A percentile compares a stretch with the other conserved stretches of the same genome.
phyloP scores from a whole-genome alignment of 1,140 invertebrate species.

The Lysiphlebus fabarum region DNA sequence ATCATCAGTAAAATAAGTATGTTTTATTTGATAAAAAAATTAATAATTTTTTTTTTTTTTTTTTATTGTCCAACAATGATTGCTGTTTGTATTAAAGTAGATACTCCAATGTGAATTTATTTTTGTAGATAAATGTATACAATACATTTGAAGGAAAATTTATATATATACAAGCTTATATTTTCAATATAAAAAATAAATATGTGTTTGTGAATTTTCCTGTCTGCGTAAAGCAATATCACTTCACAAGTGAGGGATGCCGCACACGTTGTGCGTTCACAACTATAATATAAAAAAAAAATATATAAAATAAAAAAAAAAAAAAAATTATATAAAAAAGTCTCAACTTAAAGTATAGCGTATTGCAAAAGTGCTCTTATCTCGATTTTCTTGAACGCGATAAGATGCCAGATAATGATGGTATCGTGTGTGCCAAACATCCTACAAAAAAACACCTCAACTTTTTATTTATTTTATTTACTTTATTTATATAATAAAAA shows the following conservation, averaged over 20 bases:
- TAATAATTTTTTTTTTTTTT: background rate
- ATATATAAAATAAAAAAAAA: no score
- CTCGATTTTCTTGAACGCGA: constrained; percentile 18
- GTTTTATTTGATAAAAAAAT: no score
- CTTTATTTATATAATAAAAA: background rate
- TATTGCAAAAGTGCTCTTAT: constrained; percentile 4
- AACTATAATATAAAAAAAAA: constrained; percentile 24
- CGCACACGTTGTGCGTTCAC: constrained; percentile 35
- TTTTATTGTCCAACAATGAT: constrained; percentile 7
- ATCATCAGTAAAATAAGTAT: no score
- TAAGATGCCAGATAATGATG: constrained; percentile 18
- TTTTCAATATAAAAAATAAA: background rate
- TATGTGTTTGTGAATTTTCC: constrained; percentile 8
- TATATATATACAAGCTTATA: background rate
- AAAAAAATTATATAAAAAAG: background rate
- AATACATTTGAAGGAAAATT: no score
- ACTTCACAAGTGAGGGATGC: constrained; percentile 41
- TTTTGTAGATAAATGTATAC: background rate
- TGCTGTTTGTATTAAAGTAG: background rate
- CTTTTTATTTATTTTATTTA: background rate
- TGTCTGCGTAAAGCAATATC: constrained; percentile 39
- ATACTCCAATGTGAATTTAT: no score
- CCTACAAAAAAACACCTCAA: constrained; percentile 9
- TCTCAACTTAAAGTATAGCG: background rate
- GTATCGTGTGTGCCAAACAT: constrained; percentile 7